Base-by-base conservation (phyloP, 2,888 invertebrate species). In the Cephus nigrinus region DNA sequence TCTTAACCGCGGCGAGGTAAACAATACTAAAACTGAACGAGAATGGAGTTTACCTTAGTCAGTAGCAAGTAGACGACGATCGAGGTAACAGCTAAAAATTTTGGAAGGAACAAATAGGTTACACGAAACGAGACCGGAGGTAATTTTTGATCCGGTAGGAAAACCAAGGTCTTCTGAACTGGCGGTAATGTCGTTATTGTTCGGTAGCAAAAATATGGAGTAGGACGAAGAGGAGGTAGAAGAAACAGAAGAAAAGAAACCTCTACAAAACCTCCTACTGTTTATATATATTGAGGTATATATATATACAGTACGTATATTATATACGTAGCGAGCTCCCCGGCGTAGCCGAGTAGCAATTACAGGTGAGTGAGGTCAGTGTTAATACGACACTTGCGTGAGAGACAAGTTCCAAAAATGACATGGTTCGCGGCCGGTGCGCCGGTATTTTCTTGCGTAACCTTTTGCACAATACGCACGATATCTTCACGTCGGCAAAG, bases 311-410 rank as follows among this genome's bases (percentile, higher is more conserved):
- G 23, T 23, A 23, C 23, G 55, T 55, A 55, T 55, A 55, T 55
- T 55, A 33, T 71, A 32, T 33, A 71, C 71, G 71, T 12, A 71
- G 71, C 3, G 12, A 33, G 9, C 3, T 33, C 31, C 12, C 71
- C 30, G 31, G 71, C 32, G 68, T 75, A 73, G 36, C 55, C 75
- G 84, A 83, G 83, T 88, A 87, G 89, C 88, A 91, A 91, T 91
- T 91, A 90, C 85, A 91, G 89, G 89, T 89, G 89, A 89, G 86
- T 89, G 88, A 90, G 91, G 91, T 91, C 91, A 91, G 90, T 90
- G 90, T 90, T 91, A 90, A 91, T 91, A 89, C 83, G 88, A 87
- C 86, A 84, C 85, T 91, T 86, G 91, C 91, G 90, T 90, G 90
- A 88, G 90, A 89, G 88, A 87, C 85, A 84, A 87, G 85, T 84